Conservation (phyloP, 2,113 vertebrate genomes). For the Semicossyphus pulcher region DNA sequence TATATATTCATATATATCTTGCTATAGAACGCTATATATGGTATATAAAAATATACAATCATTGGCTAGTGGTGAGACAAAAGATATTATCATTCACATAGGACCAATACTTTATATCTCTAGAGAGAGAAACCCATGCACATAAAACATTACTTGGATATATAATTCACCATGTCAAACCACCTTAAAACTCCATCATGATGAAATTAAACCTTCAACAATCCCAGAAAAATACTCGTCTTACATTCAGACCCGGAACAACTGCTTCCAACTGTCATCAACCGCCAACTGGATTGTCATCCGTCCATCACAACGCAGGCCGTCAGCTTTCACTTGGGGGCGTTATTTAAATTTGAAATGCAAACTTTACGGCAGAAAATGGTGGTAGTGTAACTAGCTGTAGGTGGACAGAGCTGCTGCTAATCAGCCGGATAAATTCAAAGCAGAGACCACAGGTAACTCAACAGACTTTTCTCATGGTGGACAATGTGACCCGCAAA, state of each 20-base stretch:
- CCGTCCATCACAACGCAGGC: background rate
- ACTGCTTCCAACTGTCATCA: conserved; percentile 32
- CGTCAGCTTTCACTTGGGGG: background rate
- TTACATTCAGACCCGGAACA: background rate
- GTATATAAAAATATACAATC: conserved; percentile 85
- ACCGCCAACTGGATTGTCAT: conserved; percentile 54
- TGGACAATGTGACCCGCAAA: no score
- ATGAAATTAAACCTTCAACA: conserved; percentile 38
- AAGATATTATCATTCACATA: conserved; percentile 68
- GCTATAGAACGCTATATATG: conserved; percentile 65
- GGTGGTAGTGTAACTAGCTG: conserved; percentile 9
- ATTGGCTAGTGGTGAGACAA: conserved; percentile 77
- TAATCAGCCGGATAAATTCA: background rate
- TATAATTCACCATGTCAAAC: conserved; percentile 52
- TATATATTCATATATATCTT: conserved; percentile 70
- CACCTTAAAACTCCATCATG: conserved; percentile 35
- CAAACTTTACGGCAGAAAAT: conserved; percentile 2
- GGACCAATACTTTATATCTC: conserved; percentile 65
- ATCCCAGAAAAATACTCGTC: conserved; percentile 8
- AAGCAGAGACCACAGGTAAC: background rate
- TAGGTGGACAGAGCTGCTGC: conserved; percentile 11
- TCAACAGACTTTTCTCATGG: no score
- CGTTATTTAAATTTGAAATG: background rate
- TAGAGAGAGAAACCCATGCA: conserved; percentile 67
- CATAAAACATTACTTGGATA: conserved; percentile 54